Evolutionary conservation across 2,797 vertebrate species (phyloP).

Genomic region (Melanotaenia maccullochi): DNA sequence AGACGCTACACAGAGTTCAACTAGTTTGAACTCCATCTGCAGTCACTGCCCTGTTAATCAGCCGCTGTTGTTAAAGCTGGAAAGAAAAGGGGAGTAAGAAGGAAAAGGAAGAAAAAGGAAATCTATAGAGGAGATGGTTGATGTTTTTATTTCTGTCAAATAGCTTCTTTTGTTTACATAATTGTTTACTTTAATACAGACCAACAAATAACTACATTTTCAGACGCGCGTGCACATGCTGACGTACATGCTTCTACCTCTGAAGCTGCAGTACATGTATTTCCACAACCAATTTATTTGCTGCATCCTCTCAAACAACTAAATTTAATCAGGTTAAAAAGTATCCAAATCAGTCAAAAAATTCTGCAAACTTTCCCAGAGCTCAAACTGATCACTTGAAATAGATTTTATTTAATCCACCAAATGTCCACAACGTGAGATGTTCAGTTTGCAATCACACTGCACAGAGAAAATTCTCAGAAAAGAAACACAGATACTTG

Average conservation of each 20-base stretch:
- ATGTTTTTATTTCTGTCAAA: too few relatives aligned
- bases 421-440: not conserved
- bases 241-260: not conserved
- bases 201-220: not conserved
- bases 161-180: too few relatives aligned
- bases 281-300: not conserved
- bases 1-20: constrained; percentile 41
- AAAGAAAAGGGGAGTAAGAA: constrained; percentile 32
- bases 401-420: not conserved
- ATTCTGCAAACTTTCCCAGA: too few relatives aligned
- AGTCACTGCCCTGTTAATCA: constrained; percentile 54
- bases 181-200: not conserved
- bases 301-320: not conserved
- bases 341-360: not conserved
- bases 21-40: constrained; percentile 66
- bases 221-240: not conserved
- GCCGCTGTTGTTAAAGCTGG: constrained; percentile 36
- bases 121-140: not conserved
- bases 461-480: not conserved
- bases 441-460: not conserved
- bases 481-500: not conserved
- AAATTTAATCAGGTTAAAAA: not conserved
- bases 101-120: not conserved
- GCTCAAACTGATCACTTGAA: not conserved
- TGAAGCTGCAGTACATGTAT: not conserved